Conservation (phyloP, 2,113 vertebrate genomes). For the Cygnus atratus region DNA sequence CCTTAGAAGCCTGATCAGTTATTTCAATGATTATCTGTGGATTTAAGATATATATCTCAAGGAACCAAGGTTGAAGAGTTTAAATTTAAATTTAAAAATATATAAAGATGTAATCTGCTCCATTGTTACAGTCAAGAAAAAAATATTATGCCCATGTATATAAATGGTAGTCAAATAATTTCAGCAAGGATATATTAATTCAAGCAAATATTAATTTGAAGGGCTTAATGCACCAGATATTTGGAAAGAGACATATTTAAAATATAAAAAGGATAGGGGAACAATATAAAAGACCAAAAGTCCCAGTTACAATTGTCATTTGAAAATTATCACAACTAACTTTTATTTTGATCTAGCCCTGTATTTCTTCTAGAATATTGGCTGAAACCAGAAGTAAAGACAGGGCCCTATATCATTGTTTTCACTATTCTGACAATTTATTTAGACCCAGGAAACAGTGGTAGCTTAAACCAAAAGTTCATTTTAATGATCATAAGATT, state of each 20-base stretch:
- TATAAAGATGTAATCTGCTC: not conserved
- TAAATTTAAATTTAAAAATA: not conserved
- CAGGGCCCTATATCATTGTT: not conserved
- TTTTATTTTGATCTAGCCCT: not conserved
- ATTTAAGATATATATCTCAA: not conserved
- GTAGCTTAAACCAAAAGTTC: not conserved
- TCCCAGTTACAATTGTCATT: not conserved
- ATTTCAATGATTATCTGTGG: not conserved
- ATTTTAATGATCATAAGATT: not conserved
- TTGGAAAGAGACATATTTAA: not conserved
- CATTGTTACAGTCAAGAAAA: not conserved
- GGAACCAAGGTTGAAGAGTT: not conserved
- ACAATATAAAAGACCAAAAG: not conserved
- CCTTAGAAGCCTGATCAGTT: not conserved
- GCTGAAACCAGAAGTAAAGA: not conserved
- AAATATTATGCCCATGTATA: not conserved
- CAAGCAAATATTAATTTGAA: not conserved
- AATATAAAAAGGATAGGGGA: not conserved
- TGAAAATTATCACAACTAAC: not conserved
- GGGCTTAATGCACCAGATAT: not conserved
- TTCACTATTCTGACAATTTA: not conserved
- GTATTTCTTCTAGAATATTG: not conserved
- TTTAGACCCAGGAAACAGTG: not conserved
- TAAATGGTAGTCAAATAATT: not conserved
- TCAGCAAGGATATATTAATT: not conserved